Evolutionary conservation across 1,140 invertebrate genomes (phyloP).

Genomic region (Zaprionus camerounensis): DNA sequence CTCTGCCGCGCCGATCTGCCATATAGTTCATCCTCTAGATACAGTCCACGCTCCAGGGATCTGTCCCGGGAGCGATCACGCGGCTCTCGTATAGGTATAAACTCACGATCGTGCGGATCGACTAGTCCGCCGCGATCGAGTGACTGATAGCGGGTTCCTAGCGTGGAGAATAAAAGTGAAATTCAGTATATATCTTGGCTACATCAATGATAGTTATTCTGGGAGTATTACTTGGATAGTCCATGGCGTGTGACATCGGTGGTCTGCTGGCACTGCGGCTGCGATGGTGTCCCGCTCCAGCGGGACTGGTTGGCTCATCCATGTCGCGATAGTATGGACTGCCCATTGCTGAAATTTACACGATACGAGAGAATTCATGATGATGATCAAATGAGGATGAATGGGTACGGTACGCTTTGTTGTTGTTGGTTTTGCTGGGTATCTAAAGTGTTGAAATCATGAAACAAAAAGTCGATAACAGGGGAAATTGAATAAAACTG

Average conservation of each 20-base stretch:
- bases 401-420: constrained; percentile 30
- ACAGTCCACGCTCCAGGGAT: constrained; percentile 88
- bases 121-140: constrained; percentile 89
- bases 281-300: constrained; percentile 88
- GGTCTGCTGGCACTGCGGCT: constrained; percentile 87
- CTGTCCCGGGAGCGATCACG: constrained; percentile 87
- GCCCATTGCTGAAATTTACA: constrained; percentile 85
- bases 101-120: constrained; percentile 89
- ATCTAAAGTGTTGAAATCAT: constrained; percentile 19
- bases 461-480: not conserved
- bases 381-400: constrained; percentile 86
- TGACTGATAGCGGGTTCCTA: constrained; percentile 89
- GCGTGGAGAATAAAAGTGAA: not conserved
- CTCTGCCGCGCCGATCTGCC: constrained; percentile 90
- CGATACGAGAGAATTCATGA: constrained; percentile 84
- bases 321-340: constrained; percentile 89
- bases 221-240: constrained; percentile 82
- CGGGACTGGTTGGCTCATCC: constrained; percentile 90
- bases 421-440: constrained; percentile 28
- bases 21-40: constrained; percentile 91
- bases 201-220: not conserved
- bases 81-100: constrained; percentile 91
- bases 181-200: not conserved
- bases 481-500: not conserved
- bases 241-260: constrained; percentile 85